Evolutionary conservation across 2,797 vertebrate species (phyloP).

Genomic region (Pristis pectinata): DNA sequence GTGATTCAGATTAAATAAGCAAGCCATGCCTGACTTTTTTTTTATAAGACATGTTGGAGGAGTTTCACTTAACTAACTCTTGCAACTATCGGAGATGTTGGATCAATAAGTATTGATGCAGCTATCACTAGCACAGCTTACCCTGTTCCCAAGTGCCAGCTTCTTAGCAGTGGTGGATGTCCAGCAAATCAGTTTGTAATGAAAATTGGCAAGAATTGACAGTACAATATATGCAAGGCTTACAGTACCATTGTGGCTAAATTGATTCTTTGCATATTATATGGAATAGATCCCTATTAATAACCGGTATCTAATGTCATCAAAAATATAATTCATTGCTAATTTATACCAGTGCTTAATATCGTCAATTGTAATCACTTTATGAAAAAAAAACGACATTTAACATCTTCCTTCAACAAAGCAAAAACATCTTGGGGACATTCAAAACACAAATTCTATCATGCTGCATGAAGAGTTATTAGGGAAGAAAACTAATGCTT

Average conservation of each 20-base stretch:
- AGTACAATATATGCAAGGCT: neutral
- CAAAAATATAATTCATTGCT: constrained; percentile 14
- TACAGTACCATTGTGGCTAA: neutral
- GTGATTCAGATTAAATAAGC: neutral
- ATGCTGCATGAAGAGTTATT: no score
- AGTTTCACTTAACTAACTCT: neutral
- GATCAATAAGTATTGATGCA: constrained; percentile 14
- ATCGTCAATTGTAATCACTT: neutral
- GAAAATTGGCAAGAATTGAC: neutral
- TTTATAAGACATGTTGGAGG: neutral
- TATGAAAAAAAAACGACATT: no score
- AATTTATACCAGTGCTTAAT: neutral
- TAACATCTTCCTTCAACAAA: no score
- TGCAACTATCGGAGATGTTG: neutral
- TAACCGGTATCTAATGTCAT: neutral
- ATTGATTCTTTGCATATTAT: neutral
- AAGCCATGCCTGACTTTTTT: neutral
- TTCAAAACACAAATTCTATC: no score
- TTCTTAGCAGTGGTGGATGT: neutral
- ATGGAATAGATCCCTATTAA: neutral
- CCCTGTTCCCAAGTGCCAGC: neutral
- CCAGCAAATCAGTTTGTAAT: neutral
- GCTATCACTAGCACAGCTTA: neutral
- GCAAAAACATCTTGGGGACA: no score
- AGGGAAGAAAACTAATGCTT: no score